A percentile compares a stretch with the other conserved stretches of the same genome.
These are phyloP conservation scores for Plecotus auritus DNA, from an alignment of 2,113 vertebrate genomes.

Conservation along the genomic window DNA sequence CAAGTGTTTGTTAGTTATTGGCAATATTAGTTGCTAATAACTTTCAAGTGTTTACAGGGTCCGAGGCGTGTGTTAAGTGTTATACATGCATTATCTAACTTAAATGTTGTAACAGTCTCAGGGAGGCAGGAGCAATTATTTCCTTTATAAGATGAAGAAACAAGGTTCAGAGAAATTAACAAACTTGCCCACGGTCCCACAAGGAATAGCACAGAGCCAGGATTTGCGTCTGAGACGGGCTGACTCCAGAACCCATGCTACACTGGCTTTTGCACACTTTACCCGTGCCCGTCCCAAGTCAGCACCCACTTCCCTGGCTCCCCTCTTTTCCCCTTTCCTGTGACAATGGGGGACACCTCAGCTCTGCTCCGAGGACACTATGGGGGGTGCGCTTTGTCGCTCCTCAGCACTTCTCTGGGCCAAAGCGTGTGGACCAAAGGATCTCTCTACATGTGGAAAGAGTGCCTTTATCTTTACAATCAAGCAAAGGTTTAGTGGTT, in stretches of 20 bases:
- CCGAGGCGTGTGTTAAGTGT: neutral
- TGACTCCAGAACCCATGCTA: neutral
- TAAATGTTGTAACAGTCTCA: neutral
- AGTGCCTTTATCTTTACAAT: constrained; percentile 69
- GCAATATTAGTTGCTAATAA: neutral
- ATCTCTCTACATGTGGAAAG: constrained; percentile 62
- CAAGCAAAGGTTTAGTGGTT: constrained; percentile 67
- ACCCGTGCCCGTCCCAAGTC: neutral
- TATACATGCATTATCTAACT: neutral
- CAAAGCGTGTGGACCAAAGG: constrained; percentile 50
- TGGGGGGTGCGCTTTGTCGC: neutral
- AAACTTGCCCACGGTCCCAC: neutral
- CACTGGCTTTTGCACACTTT: neutral
- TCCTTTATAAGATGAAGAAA: neutral
- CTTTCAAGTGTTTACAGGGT: neutral
- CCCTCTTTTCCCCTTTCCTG: neutral
- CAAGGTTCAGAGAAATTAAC: neutral
- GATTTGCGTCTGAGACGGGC: neutral
- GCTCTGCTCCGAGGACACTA: neutral
- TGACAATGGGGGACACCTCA: accelerated
- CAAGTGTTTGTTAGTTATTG: neutral
- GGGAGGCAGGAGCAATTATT: neutral
- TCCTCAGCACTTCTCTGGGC: constrained; percentile 15
- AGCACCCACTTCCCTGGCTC: neutral
- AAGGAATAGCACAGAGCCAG: neutral